Evolutionary conservation across 2,113 vertebrate genomes (phyloP).

Genomic region (Peromyscus californicus): DNA sequence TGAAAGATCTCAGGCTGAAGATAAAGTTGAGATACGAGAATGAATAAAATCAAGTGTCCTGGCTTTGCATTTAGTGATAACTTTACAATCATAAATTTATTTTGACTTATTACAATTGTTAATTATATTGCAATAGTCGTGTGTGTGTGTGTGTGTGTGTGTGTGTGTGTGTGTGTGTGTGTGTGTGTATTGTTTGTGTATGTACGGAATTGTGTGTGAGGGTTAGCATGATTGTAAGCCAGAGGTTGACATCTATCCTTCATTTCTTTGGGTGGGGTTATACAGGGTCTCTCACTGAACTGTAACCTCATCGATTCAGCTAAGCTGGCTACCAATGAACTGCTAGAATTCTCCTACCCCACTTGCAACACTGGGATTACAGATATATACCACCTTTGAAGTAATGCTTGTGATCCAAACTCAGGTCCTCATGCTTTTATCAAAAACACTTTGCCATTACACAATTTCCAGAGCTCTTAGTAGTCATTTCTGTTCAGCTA

Average conservation of each 20-base stretch:
- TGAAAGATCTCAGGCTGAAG: not conserved
- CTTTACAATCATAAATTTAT: constrained; percentile 21
- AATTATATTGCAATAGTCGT: not conserved
- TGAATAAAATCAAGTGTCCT: not conserved
- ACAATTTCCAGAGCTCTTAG: not conserved
- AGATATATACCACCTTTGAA: not conserved
- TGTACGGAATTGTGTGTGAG: not conserved
- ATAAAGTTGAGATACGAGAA: not conserved
- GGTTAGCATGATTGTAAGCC: not conserved
- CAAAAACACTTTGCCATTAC: not conserved
- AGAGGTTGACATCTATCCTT: not conserved
- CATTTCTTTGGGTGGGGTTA: not conserved
- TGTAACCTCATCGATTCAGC: not conserved
- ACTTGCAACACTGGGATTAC: not conserved
- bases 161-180: not conserved
- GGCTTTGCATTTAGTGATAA: not conserved
- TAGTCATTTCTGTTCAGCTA: not conserved
- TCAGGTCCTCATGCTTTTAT: not conserved
- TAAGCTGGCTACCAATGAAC: not conserved
- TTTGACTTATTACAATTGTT: not conserved
- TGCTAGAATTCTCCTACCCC: not conserved
- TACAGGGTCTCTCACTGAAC: not conserved
- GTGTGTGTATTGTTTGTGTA: not conserved
- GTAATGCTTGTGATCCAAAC: not conserved
- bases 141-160: not conserved